Percentiles rank a stretch among this genome's conserved stretches.
phyloP scores from a whole-genome alignment of 2,797 vertebrate species.

The Hippoglossus hippoglossus region DNA sequence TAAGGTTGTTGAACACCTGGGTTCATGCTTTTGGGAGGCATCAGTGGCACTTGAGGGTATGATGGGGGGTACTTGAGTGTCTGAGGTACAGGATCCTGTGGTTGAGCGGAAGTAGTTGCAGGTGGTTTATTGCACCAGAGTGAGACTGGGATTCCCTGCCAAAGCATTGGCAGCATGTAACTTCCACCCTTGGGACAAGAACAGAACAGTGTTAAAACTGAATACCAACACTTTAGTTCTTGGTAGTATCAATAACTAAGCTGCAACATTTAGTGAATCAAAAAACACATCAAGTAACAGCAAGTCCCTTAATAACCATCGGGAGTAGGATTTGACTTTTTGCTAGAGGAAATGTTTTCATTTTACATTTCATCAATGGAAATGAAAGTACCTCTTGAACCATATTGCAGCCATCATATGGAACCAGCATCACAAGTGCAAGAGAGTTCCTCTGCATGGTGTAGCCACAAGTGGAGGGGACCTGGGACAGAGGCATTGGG shows the following conservation, averaged over 20 bases:
- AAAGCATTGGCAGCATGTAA: constrained; percentile 61
- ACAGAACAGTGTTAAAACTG: background rate
- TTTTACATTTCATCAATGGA: background rate
- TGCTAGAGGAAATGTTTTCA: no score
- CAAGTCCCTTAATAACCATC: no score
- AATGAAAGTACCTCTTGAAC: constrained; percentile 51
- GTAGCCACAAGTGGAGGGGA: constrained; percentile 72
- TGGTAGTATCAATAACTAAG: no score
- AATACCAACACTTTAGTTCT: no score
- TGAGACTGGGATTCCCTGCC: constrained; percentile 60
- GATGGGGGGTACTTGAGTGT: background rate
- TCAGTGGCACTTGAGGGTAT: background rate
- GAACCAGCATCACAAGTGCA: constrained; percentile 52
- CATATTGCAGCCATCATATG: constrained; percentile 69
- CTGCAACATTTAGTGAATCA: no score
- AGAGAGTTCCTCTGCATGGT: constrained; percentile 47
- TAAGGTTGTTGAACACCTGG: background rate
- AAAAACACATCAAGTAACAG: no score
- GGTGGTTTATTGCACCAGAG: constrained; percentile 53
- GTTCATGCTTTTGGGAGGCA: background rate
- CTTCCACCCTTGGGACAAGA: constrained; percentile 45
- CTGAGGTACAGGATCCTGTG: background rate
- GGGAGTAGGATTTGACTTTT: no score
- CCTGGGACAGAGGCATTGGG: constrained; percentile 46
- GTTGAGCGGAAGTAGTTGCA: background rate